phyloP scores from a whole-genome alignment of 2,113 vertebrate species.

The Rhineura floridana region DNA sequence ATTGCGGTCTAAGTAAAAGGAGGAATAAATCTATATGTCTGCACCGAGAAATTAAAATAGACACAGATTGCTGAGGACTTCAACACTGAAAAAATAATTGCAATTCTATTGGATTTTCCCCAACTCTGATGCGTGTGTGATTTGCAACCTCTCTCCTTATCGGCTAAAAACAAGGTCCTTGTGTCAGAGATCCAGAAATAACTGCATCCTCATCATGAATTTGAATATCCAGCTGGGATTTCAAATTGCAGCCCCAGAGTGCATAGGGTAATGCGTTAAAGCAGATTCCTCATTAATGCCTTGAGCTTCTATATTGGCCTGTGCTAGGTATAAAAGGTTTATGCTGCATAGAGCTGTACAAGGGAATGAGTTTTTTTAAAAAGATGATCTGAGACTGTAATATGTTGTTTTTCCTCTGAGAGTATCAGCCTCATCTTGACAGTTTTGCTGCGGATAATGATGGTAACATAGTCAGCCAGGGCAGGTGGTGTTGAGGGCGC shows the following conservation, averaged over 20 bases:
- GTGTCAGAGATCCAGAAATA: constrained; percentile 52
- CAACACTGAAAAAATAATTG: neutral
- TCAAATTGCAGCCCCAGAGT: constrained; percentile 16
- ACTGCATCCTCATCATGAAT: constrained; percentile 50
- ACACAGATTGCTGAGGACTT: neutral
- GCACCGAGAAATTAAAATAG: neutral
- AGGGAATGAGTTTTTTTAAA: no score
- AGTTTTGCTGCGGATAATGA: constrained; percentile 18
- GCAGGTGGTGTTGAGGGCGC: no score
- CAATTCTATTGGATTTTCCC: constrained; percentile 27
- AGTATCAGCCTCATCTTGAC: neutral
- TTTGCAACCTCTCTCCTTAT: constrained; percentile 22
- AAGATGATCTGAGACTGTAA: neutral
- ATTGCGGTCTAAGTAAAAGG: no score
- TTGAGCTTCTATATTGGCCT: neutral
- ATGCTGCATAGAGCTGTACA: neutral
- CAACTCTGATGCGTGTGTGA: neutral
- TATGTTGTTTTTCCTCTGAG: neutral
- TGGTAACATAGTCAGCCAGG: neutral
- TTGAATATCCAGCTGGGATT: constrained; percentile 59
- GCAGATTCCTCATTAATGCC: constrained; percentile 44
- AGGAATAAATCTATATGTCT: neutral
- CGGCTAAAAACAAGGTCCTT: constrained; percentile 29
- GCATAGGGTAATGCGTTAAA: constrained; percentile 28
- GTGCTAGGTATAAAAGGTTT: constrained; percentile 27